A percentile compares a stretch with the other conserved stretches of the same genome.
Evolutionary conservation across 1,140 invertebrate genomes (phyloP).

Genomic region (Heliconius eleuchia): DNA sequence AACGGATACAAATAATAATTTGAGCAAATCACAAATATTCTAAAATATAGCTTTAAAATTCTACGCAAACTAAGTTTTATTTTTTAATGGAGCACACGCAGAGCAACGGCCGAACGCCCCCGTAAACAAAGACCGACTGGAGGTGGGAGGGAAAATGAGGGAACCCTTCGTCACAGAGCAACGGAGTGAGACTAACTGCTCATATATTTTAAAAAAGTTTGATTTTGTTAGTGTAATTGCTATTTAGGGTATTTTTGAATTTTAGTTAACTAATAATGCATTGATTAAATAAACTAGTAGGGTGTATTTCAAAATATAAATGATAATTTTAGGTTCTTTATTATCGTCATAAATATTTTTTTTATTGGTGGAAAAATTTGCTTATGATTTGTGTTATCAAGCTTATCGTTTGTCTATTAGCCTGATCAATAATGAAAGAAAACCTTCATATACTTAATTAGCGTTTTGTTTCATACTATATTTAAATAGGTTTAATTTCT

Average conservation of each 20-base stretch:
- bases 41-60: neutral
- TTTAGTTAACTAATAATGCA: neutral
- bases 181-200: slow-evolving; percentile 4
- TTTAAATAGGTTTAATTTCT: too few relatives aligned
- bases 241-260: neutral
- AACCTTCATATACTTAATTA: too few relatives aligned
- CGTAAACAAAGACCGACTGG: slow-evolving; percentile 73
- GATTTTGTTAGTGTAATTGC: neutral
- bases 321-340: neutral
- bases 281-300: neutral
- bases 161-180: slow-evolving; percentile 63
- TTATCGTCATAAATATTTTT: neutral
- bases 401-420: too few relatives aligned
- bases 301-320: neutral
- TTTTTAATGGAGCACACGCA: slow-evolving; percentile 55
- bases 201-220: neutral
- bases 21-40: neutral
- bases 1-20: neutral
- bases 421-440: too few relatives aligned
- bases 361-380: too few relatives aligned
- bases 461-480: too few relatives aligned
- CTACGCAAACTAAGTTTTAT: slow-evolving; percentile 57
- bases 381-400: too few relatives aligned
- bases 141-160: slow-evolving; percentile 59
- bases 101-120: slow-evolving; percentile 62